phyloP scores from a whole-genome alignment of 1,140 invertebrate species.

The Trachymyrmex cornetzi region DNA sequence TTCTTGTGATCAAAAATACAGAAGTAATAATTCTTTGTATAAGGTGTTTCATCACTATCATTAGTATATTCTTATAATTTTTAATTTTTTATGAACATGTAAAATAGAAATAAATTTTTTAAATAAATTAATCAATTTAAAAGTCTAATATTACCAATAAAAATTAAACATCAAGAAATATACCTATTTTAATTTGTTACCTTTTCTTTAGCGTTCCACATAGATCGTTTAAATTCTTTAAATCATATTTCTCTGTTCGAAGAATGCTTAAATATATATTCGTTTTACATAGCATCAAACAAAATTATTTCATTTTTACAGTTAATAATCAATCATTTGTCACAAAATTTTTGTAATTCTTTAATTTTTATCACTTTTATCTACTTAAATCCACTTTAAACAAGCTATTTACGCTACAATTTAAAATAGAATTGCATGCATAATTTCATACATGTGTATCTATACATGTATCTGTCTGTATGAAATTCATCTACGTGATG shows the following conservation, averaged over 20 bases:
- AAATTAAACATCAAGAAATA: neutral
- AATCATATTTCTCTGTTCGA: too few relatives aligned
- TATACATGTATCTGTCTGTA: neutral
- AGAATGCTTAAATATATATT: too few relatives aligned
- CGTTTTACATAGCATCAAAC: neutral
- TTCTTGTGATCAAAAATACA: neutral
- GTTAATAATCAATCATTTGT: neutral
- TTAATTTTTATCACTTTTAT: slow-evolving; percentile 12
- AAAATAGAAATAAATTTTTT: neutral
- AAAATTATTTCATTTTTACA: slow-evolving; percentile 12
- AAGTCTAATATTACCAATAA: neutral
- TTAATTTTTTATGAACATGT: neutral
- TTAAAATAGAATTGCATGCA: neutral
- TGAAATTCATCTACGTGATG: slow-evolving; percentile 23
- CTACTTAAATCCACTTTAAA: neutral
- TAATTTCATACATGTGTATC: neutral
- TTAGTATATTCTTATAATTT: neutral
- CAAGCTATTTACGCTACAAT: neutral
- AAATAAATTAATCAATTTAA: neutral
- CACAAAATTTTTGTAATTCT: slow-evolving; percentile 10
- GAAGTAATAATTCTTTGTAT: neutral
- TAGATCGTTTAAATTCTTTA: neutral
- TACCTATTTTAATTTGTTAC: neutral
- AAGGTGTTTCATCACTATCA: neutral
- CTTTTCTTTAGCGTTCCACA: neutral